Evolutionary conservation across 2,888 invertebrate genomes (phyloP), one percentile per base, ranked within the genome.

Genomic region (Rhamnusium bicolor): DNA sequence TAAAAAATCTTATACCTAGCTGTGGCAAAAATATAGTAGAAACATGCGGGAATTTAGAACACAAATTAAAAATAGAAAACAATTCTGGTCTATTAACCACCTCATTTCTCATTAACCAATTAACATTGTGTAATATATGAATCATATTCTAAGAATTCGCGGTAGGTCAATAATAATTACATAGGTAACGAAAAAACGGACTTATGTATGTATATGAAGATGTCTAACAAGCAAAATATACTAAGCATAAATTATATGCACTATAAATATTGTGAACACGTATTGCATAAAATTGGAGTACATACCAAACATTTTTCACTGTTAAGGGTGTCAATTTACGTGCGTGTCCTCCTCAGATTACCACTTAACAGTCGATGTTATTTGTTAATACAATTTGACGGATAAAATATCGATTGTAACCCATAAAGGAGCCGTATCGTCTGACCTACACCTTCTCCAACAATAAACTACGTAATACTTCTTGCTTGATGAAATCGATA

Each of bases 371-470:
- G 1, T 8, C 7, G 12, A n/a, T 10, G 40, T n/a, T 40, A 40
- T 40, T 40, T 40, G 40, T 40, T 40, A 40, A 40, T 12, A 1
- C n/a, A n/a, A 1, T 40, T n/a, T 40, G 12, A 40, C 40, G 12
- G n/a, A 12, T 40, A 40, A n/a, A n/a, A n/a, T 21, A 69, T 72
- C 68, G 72, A 72, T 72, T 29, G 4, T n/a, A 12, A 12, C 68
- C 58, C 29, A 32, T 60, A 60, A 68, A 69, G 74, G 76, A 62
- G 72, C 74, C 76, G 65, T 21, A 1, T 54, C 61, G 76, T 74
- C 74, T 74, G 72, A 72, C 71, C 60, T 49, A 49, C 69, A 58
- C 71, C 62, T n/a, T n/a, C n/a, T 60, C 19, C 67, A 54, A 29
- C 60, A 63, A 71, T 71, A 66, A 71, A 67, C 66, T 66, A 40